Evolutionary conservation across 2,888 invertebrate genomes (phyloP).

Genomic region (Creontiades dilutus): DNA sequence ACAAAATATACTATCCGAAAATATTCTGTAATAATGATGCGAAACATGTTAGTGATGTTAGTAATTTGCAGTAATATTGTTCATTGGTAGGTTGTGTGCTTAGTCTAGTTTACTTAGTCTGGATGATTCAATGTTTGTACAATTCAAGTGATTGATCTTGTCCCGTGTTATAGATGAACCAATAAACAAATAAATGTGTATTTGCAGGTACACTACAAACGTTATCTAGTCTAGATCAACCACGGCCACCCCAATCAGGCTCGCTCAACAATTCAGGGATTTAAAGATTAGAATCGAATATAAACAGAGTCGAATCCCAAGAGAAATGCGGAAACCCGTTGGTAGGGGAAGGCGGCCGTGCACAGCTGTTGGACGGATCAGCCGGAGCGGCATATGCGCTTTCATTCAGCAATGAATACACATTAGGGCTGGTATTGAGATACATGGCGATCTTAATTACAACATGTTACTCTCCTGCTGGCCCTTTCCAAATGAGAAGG

Average conservation of each 20-base stretch:
- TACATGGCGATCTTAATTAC: slow-evolving; percentile 43
- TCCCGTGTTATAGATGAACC: too few species aligned
- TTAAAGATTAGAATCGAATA: slow-evolving; percentile 1
- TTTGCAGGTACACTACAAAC: too few species aligned
- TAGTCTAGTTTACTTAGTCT: too few species aligned
- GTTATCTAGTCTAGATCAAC: too few species aligned
- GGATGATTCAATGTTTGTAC: too few species aligned
- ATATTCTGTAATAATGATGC: too few species aligned
- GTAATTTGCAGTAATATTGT: too few species aligned
- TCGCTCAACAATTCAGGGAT: background rate
- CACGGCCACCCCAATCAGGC: background rate
- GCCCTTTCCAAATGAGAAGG: background rate
- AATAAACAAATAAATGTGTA: too few species aligned
- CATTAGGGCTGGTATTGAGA: slow-evolving; percentile 31
- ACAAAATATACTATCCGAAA: too few species aligned
- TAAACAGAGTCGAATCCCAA: background rate
- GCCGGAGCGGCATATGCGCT: slow-evolving; percentile 54
- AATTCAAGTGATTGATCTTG: too few species aligned
- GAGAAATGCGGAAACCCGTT: slow-evolving; percentile 39
- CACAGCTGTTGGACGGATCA: slow-evolving; percentile 42
- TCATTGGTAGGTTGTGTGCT: too few species aligned
- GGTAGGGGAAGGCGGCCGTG: background rate
- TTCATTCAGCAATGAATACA: slow-evolving; percentile 41
- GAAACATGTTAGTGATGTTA: too few species aligned
- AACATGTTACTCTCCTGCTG: slow-evolving; percentile 33